A percentile compares a stretch with the other conserved stretches of the same genome.
Conservation (phyloP, 2,797 vertebrate genomes). For the Sciurus carolinensis region DNA sequence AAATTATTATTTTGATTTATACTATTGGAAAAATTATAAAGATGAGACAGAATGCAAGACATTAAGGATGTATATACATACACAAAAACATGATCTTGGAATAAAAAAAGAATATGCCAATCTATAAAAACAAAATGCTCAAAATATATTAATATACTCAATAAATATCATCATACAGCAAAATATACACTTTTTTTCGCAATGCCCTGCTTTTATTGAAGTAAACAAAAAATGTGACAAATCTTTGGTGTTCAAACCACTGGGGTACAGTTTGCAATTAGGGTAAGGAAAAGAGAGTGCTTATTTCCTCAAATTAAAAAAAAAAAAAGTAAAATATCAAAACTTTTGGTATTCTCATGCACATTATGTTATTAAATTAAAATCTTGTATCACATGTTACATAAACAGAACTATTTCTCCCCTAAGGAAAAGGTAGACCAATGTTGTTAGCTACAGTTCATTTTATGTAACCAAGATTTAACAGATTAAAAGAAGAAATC, state of each 20-base stretch:
- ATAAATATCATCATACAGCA: conserved; percentile 6
- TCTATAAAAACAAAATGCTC: conserved; percentile 42
- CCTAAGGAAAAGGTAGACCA: conserved; percentile 56
- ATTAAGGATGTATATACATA: neutral
- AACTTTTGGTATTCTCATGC: conserved; percentile 27
- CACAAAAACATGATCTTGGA: neutral
- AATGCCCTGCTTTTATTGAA: conserved; percentile 34
- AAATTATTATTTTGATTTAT: conserved; percentile 25
- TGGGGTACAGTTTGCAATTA: conserved; percentile 13
- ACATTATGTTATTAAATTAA: conserved; percentile 60
- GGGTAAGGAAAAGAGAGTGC: conserved; percentile 42
- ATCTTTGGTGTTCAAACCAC: neutral
- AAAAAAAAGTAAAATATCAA: conserved; percentile 27
- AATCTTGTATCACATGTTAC: conserved; percentile 44
- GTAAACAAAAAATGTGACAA: conserved; percentile 46
- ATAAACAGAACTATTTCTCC: neutral
- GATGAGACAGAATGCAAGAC: neutral
- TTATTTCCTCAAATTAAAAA: conserved; percentile 26
- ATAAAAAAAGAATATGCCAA: neutral
- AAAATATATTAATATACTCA: neutral
- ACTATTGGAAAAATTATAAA: neutral
- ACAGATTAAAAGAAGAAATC: conserved; percentile 27
- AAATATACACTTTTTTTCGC: conserved; percentile 32
- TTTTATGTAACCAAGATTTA: conserved; percentile 60
- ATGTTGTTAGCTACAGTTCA: conserved; percentile 66